These are phyloP conservation scores for Cetoscarus ocellatus DNA, from an alignment of 2,797 vertebrate genomes.

Conservation along the genomic window DNA sequence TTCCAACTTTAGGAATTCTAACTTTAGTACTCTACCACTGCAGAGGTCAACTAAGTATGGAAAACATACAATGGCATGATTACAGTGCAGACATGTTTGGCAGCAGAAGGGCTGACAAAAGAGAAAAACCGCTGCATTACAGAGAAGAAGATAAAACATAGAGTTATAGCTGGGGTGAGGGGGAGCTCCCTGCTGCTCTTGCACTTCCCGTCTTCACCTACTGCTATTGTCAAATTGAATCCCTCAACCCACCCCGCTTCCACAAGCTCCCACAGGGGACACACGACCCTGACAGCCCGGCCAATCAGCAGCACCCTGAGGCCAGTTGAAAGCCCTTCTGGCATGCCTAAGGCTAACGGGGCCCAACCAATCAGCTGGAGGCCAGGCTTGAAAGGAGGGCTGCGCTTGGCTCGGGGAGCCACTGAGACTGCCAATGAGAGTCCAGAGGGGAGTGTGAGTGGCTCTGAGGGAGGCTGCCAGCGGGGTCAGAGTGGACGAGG, in stretches of 20 bases:
- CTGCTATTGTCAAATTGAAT: slow-evolving; percentile 60
- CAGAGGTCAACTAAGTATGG: not conserved
- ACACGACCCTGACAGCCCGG: slow-evolving; percentile 54
- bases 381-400: slow-evolving; percentile 71
- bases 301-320: slow-evolving; percentile 78
- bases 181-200: slow-evolving; percentile 53
- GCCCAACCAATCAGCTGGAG: slow-evolving; percentile 75
- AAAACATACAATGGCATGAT: slow-evolving; percentile 59
- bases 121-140: slow-evolving; percentile 5
- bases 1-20: no score
- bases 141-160: slow-evolving; percentile 14
- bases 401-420: slow-evolving; percentile 67
- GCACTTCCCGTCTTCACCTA: slow-evolving; percentile 53
- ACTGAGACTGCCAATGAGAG: slow-evolving; percentile 68
- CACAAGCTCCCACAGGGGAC: slow-evolving; percentile 47
- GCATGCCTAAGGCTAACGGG: slow-evolving; percentile 67
- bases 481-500: slow-evolving; percentile 72
- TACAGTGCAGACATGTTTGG: slow-evolving; percentile 40
- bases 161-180: slow-evolving; percentile 1
- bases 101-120: slow-evolving; percentile 53
- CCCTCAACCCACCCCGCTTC: slow-evolving; percentile 57
- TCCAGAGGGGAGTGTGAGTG: slow-evolving; percentile 59
- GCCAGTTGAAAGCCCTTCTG: slow-evolving; percentile 76
- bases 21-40: no score
- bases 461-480: slow-evolving; percentile 73